These are phyloP conservation scores for Calycopis cecrops DNA, from an alignment of 1,140 invertebrate species.

Conservation along the genomic window DNA sequence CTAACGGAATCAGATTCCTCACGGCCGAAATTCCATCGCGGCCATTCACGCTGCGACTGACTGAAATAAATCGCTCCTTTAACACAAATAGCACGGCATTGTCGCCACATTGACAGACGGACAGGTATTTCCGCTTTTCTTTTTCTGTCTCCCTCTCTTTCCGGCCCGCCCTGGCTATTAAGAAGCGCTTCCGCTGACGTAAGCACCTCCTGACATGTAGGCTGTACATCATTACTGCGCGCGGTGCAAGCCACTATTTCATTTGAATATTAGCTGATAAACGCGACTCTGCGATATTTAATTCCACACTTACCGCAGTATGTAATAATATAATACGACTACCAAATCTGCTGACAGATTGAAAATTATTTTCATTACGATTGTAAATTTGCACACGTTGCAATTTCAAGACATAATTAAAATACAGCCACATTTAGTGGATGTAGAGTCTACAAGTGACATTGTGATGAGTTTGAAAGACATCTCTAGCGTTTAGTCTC, in stretches of 20 bases:
- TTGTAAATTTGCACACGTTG: not conserved
- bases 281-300: slow-evolving; percentile 28
- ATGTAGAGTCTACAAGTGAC: too few relatives aligned
- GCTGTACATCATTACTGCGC: slow-evolving; percentile 25
- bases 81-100: slow-evolving; percentile 70
- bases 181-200: slow-evolving; percentile 56
- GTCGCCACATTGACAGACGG: slow-evolving; percentile 65
- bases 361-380: not conserved
- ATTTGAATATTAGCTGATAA: slow-evolving; percentile 27
- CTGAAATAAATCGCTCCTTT: slow-evolving; percentile 72
- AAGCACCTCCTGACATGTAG: slow-evolving; percentile 40
- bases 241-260: slow-evolving; percentile 23
- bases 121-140: slow-evolving; percentile 65
- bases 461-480: too few relatives aligned
- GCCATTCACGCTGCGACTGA: slow-evolving; percentile 67
- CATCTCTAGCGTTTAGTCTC: not conserved
- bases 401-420: too few relatives aligned
- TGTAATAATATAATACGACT: not conserved
- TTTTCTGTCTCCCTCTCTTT: slow-evolving; percentile 42
- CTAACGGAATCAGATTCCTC: slow-evolving; percentile 68
- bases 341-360: not conserved
- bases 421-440: too few relatives aligned
- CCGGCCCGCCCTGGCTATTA: slow-evolving; percentile 28
- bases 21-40: slow-evolving; percentile 67
- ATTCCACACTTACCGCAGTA: slow-evolving; percentile 7